Base-by-base conservation (phyloP, 2,888 invertebrate genomes). In the Thereva nobilitata region DNA sequence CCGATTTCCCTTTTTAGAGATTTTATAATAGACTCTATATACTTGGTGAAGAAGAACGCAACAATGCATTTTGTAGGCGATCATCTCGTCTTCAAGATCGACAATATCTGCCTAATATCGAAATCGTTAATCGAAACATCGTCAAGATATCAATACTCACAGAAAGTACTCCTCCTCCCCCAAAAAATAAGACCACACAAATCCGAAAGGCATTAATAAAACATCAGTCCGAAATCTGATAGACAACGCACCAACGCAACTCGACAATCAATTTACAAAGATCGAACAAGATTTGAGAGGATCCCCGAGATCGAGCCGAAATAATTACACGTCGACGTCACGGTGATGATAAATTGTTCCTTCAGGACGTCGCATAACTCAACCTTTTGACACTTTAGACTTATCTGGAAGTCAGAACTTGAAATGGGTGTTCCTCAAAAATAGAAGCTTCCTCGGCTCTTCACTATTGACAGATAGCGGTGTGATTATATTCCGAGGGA, bases 321-420 rank as follows among this genome's bases (percentile, higher is more conserved):
- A 9, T 59, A 59, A 59, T 59, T 59, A 47, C 47, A 45, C 59
- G 49, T 59, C 53, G 10, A 12, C 42, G 53, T 50, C 41, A 38
- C 50, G n/a, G 12, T 12, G 61, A 63, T 63, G 61, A 63, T 63
- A 63, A 63, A 63, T 63, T 63, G 50, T 63, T 50, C 41, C 38
- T n/a, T 23, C 40, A 63, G 61, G 40, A 64, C 53, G 45, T 52
- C 64, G 42, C 44, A 64, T 64, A 64, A 64, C 44, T 64, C 53
- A 53, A 64, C 53, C 53, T 64, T 64, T 64, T 64, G 64, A 64
- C 64, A 64, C 64, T 37, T 63, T 42, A 53, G 12, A 53, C 49
- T 49, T 59, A 59, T 59, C 59, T 59, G 47, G 59, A 59, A 59
- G 59, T 59, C 59, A 59, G 10, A 49, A 59, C 59, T 35, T 47